Base-by-base conservation (phyloP, 2,888 invertebrate genomes). In the Orthosia cruda region DNA sequence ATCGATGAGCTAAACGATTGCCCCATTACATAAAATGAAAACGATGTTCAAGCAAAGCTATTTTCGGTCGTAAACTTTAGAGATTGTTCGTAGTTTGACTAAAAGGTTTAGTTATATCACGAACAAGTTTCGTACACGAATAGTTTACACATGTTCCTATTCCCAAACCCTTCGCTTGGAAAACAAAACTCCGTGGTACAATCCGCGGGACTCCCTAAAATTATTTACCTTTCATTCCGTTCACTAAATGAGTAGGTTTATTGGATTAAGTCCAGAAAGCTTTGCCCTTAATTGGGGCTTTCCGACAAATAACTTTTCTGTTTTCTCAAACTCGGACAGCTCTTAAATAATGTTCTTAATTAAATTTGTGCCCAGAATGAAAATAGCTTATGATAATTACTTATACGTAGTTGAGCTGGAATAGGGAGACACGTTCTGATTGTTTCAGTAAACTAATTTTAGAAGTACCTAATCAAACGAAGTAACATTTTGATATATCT, bases 261-360 rank as follows among this genome's bases (percentile, higher is more conserved):
- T 96, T 96, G 95, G 96, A 96, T 96, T 96, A 96, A 94, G 95
- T 95, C 94, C 95, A 96, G 94, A 95, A 96, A 95, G 96, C 96
- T 94, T 94, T 92, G 94, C 94, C 95, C 95, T 94, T 96, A 96
- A 96, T 96, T 96, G 95, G 95, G 93, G 96, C 95, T 96, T 95
- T 94, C 94, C 94, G 92, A 93, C 94, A 95, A 96, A 96, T 96
- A 95, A 95, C 95, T 96, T 96, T 96, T 95, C 93, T 95, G 94
- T 95, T 95, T 95, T 95, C 95, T 95, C 94, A 94, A 95, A 95
- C 94, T 95, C 94, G 93, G 94, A 94, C 94, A 93, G 94, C 93
- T 94, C 94, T 94, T 94, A 94, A 95, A 95, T 95, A 95, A 95
- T 94, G 91, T 90, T 93, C 92, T 92, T 95, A 94, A 95, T 95